phyloP scores from a whole-genome alignment of 2,888 invertebrate species.

The Lysandra bellargus region DNA sequence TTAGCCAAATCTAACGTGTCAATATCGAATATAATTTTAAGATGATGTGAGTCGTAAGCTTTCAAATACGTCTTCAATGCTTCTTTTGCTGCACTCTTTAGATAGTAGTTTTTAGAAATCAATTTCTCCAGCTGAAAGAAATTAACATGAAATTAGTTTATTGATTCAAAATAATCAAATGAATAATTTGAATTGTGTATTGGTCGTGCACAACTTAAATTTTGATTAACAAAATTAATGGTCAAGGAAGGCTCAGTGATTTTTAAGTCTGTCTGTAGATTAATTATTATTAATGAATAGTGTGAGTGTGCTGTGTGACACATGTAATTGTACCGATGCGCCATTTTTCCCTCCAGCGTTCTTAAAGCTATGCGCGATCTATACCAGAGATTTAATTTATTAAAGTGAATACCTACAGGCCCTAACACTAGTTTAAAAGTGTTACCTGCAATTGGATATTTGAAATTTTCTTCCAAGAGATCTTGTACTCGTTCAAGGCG shows the following conservation, averaged over 20 bases:
- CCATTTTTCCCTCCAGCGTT: no score
- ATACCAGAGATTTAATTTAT: no score
- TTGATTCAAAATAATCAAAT: constrained; percentile 8
- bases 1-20: constrained; percentile 93
- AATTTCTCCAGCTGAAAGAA: constrained; percentile 93
- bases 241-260: no score
- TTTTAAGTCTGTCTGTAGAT: no score
- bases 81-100: constrained; percentile 96
- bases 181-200: not conserved
- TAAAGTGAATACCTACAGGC: no score
- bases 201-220: no score
- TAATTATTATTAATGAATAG: no score
- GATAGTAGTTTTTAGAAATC: constrained; percentile 95
- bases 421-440: not conserved
- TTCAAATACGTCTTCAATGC: constrained; percentile 97
- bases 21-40: constrained; percentile 96
- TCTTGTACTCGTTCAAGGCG: constrained; percentile 97
- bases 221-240: no score
- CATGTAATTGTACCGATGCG: no score
- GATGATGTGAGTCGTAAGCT: constrained; percentile 97
- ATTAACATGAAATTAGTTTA: constrained; percentile 6
- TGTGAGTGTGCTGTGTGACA: no score
- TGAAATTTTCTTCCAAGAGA: constrained; percentile 97
- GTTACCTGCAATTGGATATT: constrained; percentile 95
- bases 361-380: no score